Base-by-base conservation (phyloP, 2,113 vertebrate genomes). In the Myotis davidii region DNA sequence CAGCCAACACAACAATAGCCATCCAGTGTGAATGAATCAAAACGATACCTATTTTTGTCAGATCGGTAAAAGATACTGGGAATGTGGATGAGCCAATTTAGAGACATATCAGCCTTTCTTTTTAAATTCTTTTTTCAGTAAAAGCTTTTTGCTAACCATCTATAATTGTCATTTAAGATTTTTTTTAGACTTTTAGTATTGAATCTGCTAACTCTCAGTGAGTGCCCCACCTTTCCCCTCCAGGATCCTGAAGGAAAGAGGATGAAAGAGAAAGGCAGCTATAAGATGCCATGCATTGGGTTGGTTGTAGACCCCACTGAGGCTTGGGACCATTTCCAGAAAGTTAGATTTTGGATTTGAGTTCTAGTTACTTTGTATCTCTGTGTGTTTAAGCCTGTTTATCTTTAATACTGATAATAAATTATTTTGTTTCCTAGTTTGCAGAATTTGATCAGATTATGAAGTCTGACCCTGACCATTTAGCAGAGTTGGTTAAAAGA, bases 391-490 rank as follows among this genome's bases (percentile, higher is more conserved):
- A 84, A 94, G 72, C 4, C 34, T 9, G 32, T 56, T 84, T 91
- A 17, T 76, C 11, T 59, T 88, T 91, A 78, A 78, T 91, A 37
- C 61, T 96, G 39, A 64, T 52, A 70, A 0, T 64, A 76, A 86
- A 23, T 88, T 73, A 32, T 61, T 90, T 95, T 52, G 81, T n/a
- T 90, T 18, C 77, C 97, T 98, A 99, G 99, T 99, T 99, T 98
- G 99, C 99, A 94, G 99, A 99, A 98, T 99, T 99, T 82, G 99
- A 99, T 98, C 99, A 99, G 98, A 99, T 99, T 96, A 99, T 99
- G 99, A 99, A 99, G 98, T 99, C 99, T 32, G 99, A 99, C 97
- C 99, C 99, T 0, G 99, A 99, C 81, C 99, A 99, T 97, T 98
- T 99, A 96, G 99, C 99, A 1, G 99, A 99, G 97, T 98, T 99